Evolutionary conservation across 2,113 vertebrate species (phyloP), one percentile per base, ranked within the genome.

Genomic region (Pseudorectes ferrugineus): DNA sequence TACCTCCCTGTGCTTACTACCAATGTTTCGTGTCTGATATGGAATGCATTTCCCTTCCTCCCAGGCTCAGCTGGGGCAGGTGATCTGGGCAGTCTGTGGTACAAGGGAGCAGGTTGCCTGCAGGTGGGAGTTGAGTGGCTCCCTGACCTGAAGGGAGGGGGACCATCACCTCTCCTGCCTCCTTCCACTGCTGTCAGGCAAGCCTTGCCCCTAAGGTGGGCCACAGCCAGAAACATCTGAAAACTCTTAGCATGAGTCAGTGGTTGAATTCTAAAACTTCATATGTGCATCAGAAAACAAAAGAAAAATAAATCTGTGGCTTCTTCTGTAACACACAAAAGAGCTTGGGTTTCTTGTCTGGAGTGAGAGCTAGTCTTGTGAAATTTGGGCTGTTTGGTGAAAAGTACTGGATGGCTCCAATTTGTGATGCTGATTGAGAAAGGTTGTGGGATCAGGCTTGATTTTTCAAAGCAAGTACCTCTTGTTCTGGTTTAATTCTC

Each of bases 11-110:
- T 14, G 5, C n/a, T 88, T 6, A 0, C 31, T 78, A 13, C 11
- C 1, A 8, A 6, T 26, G 12, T 52, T 88, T 88, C 22, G 18
- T 4, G 4, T 74, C 61, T 1, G 4, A 23, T 23, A 23, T 0
- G 42, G 29, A 16, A n/a, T 16, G 26, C 38, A 9, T 86, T 82
- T 85, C 33, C 22, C 42, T 73, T 89, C 59, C 48, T 91, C 33
- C 23, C 51, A 58, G 68, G 45, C 76, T 21, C 28, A 91, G 28
- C 58, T 0, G 8, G n/a, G 33, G 4, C 2, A 4, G 52, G n/a
- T 2, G 4, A 24, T 22, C 2, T 57, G 45, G 48, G 45, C 48
- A 6, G 6, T 52, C 38, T 75, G 24, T 35, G 2, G 11, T 21
- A 24, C 48, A 80, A 11, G 0, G 1, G 67, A n/a, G 17, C 3